Evolutionary conservation across 2,888 invertebrate species (phyloP), one percentile per base, ranked within the genome.

Genomic region (Drosophila meridionalis): DNA sequence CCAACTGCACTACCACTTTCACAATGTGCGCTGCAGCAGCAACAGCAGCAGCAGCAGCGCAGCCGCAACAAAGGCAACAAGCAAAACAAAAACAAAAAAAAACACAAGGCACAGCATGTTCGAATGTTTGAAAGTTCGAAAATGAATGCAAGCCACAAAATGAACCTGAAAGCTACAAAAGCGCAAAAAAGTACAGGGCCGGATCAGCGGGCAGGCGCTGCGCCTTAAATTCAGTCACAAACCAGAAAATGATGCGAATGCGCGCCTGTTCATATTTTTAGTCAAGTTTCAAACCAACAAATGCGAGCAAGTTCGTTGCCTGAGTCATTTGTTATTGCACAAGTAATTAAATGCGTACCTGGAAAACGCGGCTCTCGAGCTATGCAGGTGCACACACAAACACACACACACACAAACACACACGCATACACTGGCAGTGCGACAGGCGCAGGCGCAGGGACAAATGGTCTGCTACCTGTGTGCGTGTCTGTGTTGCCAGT

Each of bases 1-100:
- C 69, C 69, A 85, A 85, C 83, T 85, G 85, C 85, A 85, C 85
- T 85, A 85, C 90, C 86, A 85, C 85, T 88, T 90, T 88, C 85
- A 85, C 86, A 83, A 81, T 61, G 57, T 52, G 58, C 53, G 71
- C 78, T 76, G 82, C 76, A 43, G 58, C 59, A 20, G 63, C 61
- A 30, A 30, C 48, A 30, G 36, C 20, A n/a, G 6, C 43, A 38
- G 58, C 45, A 11, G 47, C 57, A 26, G 61, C 57, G 72, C 42
- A 53, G 38, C 59, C 9, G 43, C 53, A 50, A 67, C 67, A 66
- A 70, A 56, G 68, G 69, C 73, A 60, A 74, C 71, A 81, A 63
- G 68, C 56, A 79, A 76, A 69, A 75, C 63, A 72, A 68, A 69
- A 68, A n/a, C n/a, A n/a, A 80, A 70, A 20, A 43, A 43, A 42